These are phyloP conservation scores for Drosophila algonquin DNA, from an alignment of 2,888 invertebrate species.

Conservation along the genomic window DNA sequence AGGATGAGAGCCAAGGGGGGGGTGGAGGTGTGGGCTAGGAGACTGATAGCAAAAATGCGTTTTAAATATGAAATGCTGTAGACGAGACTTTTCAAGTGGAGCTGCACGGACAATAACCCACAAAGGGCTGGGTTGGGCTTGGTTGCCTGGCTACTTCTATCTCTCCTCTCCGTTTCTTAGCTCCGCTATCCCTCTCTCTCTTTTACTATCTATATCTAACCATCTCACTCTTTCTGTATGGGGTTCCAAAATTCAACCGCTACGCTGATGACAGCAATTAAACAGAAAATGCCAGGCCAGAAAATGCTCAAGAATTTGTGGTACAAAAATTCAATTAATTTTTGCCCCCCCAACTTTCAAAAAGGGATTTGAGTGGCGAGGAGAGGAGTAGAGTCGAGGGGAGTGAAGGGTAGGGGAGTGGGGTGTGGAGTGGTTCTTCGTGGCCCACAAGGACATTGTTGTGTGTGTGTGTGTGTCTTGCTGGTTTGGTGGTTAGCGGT, in stretches of 20 bases:
- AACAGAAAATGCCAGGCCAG: conserved; percentile 67
- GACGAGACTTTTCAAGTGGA: conserved; percentile 18
- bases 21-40: too few relatives aligned
- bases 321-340: conserved; percentile 79
- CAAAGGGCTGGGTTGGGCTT: neutral
- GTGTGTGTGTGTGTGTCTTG: conserved; percentile 34
- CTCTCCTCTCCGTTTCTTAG: too few relatives aligned
- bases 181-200: neutral
- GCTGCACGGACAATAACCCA: too few relatives aligned
- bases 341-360: conserved; percentile 41
- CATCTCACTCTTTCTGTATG: neutral
- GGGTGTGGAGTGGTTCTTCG: neutral
- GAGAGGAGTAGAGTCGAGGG: neutral
- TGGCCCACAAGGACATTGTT: conserved; percentile 48
- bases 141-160: conserved; percentile 9
- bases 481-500: conserved; percentile 61
- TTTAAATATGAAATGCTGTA: conserved; percentile 65
- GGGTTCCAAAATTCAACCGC: conserved; percentile 67
- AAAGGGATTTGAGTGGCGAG: neutral
- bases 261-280: conserved; percentile 75
- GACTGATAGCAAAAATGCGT: conserved; percentile 64
- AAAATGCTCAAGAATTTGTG: conserved; percentile 75
- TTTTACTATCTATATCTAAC: neutral
- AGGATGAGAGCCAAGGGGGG: conserved; percentile 24
- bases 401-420: neutral